These are phyloP conservation scores for Polymixis flavicincta DNA, from an alignment of 2,888 invertebrate species.

Conservation along the genomic window DNA sequence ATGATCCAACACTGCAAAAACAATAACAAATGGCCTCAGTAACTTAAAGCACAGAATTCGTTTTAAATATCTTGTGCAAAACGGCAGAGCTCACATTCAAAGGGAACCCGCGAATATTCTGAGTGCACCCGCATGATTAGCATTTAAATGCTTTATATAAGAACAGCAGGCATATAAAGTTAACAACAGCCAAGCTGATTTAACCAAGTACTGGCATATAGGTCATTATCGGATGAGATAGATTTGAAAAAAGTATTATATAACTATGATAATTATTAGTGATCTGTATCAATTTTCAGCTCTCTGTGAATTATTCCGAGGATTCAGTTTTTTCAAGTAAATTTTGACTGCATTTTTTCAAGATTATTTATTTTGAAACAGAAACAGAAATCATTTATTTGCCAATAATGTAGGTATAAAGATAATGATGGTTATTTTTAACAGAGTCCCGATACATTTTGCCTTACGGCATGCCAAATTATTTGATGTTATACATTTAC, in stretches of 20 bases:
- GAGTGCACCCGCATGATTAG: conserved; percentile 3
- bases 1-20: conserved; percentile 25
- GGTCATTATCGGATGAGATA: not conserved
- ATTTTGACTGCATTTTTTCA: not conserved
- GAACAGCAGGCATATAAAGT: not conserved
- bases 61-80: conserved; percentile 29
- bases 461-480: too few relatives aligned
- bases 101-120: not conserved
- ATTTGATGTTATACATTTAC: too few relatives aligned
- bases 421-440: too few relatives aligned
- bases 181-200: too few relatives aligned
- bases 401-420: too few relatives aligned
- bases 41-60: conserved; percentile 33
- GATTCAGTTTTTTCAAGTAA: too few relatives aligned
- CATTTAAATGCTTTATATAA: conserved; percentile 2
- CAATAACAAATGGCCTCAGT: too few relatives aligned
- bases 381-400: too few relatives aligned
- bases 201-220: not conserved
- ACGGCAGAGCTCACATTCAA: not conserved
- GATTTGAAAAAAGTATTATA: not conserved
- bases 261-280: not conserved
- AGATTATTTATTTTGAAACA: too few relatives aligned
- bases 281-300: not conserved
- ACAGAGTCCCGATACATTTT: too few relatives aligned
- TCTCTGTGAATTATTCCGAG: not conserved